Conservation (phyloP, 1,140 invertebrate species). For the Brachionus koreanus region DNA sequence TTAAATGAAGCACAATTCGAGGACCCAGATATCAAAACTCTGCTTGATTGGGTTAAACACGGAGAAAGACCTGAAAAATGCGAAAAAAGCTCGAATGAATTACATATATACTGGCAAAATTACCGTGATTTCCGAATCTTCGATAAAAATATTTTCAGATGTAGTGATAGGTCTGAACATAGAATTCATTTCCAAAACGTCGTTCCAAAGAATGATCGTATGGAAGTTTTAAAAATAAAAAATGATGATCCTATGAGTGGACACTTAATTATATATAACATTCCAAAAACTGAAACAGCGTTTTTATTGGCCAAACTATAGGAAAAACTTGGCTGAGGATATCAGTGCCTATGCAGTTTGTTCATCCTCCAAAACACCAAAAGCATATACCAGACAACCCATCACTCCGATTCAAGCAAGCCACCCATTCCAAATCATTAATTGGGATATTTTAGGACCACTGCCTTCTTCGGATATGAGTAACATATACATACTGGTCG, state of each 20-base stretch:
- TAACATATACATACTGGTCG: background rate
- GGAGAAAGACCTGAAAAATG: background rate
- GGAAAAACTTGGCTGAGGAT: background rate
- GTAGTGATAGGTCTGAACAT: background rate
- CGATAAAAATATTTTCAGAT: background rate
- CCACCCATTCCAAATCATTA: background rate
- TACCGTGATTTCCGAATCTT: background rate
- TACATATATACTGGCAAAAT: background rate
- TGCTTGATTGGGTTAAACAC: background rate
- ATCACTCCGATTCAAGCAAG: background rate
- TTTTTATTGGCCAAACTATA: background rate
- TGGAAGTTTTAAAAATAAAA: background rate
- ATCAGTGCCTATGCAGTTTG: background rate
- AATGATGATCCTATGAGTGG: background rate
- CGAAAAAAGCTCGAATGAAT: background rate
- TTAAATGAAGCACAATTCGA: background rate
- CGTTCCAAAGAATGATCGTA: background rate
- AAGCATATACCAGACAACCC: background rate
- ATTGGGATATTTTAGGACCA: background rate
- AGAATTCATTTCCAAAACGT: background rate
- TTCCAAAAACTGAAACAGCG: background rate
- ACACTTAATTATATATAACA: background rate
- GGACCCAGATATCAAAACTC: background rate
- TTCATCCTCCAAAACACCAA: background rate
- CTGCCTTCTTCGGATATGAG: background rate